These are phyloP conservation scores for Chaunax sp. DNA, from an alignment of 2,797 vertebrate species.

Conservation along the genomic window DNA sequence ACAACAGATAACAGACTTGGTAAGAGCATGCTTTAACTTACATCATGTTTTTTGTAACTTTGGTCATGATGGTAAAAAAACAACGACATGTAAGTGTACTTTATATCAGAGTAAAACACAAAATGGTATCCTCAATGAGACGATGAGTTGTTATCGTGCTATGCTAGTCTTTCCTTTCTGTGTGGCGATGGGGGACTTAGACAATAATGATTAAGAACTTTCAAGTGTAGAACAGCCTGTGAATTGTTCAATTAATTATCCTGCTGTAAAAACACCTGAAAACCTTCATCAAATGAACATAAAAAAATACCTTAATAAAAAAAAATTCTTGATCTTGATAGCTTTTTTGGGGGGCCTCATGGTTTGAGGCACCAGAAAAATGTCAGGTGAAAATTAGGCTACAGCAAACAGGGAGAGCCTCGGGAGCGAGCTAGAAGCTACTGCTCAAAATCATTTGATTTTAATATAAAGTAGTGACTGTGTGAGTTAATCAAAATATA, in stretches of 20 bases:
- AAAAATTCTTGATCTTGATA: constrained; percentile 1
- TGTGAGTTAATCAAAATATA: constrained; percentile 55
- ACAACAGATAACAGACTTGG: constrained; percentile 33
- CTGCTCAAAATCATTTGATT: constrained; percentile 54
- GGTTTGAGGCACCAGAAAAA: constrained; percentile 35
- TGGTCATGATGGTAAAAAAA: constrained; percentile 35
- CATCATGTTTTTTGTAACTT: constrained; percentile 19
- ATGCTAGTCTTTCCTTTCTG: constrained; percentile 22
- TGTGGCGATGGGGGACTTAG: not conserved
- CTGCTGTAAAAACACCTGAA: constrained; percentile 6
- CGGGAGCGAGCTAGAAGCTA: constrained; percentile 44
- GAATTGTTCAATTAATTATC: constrained; percentile 2
- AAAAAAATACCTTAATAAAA: constrained; percentile 14
- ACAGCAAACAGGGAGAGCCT: constrained; percentile 14
- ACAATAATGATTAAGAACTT: constrained; percentile 13
- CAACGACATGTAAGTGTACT: constrained; percentile 4
- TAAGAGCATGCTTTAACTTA: constrained; percentile 29
- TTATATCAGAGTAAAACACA: constrained; percentile 15
- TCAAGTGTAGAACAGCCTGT: constrained; percentile 2
- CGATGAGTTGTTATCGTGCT: constrained; percentile 24
- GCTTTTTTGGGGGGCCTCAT: constrained; percentile 13
- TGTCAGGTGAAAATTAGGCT: constrained; percentile 37
- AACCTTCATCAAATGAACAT: constrained; percentile 7
- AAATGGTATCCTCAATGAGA: not conserved
- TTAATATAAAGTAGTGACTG: constrained; percentile 43